Percentiles rank a stretch among this genome's conserved stretches.
Conservation (phyloP, 2,113 vertebrate species). For the Alligator mississippiensis region DNA sequence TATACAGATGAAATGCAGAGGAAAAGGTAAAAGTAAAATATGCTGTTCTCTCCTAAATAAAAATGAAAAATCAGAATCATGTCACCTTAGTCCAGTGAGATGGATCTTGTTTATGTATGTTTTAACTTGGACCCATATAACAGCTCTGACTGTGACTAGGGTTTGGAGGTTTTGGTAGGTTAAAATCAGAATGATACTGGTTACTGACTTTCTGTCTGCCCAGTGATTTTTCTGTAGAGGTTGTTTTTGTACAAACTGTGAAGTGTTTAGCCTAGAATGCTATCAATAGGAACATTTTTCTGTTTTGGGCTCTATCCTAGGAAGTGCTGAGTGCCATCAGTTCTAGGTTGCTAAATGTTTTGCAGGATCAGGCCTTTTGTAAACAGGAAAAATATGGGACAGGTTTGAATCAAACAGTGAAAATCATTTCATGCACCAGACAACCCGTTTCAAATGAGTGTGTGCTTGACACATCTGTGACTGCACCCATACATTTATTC, state of each 20-base stretch:
- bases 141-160: background rate
- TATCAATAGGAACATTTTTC: background rate
- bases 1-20: background rate
- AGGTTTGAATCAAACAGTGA: background rate
- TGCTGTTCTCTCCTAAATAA: background rate
- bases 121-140: background rate
- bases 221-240: background rate
- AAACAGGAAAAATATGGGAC: background rate
- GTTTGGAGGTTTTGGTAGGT: background rate
- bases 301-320: background rate
- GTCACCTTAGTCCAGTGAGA: background rate
- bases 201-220: background rate
- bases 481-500: background rate
- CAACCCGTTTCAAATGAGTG: fast-evolving
- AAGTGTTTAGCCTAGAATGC: background rate
- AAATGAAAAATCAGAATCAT: background rate
- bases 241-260: background rate
- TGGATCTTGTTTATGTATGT: background rate
- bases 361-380: background rate
- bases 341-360: background rate
- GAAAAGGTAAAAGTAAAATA: background rate
- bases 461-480: fast-evolving
- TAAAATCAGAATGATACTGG: background rate
- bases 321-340: background rate
- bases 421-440: background rate